Percentiles rank a stretch among this genome's conserved stretches.
Conservation (phyloP, 2,797 vertebrate genomes). For the Perodicticus potto region DNA sequence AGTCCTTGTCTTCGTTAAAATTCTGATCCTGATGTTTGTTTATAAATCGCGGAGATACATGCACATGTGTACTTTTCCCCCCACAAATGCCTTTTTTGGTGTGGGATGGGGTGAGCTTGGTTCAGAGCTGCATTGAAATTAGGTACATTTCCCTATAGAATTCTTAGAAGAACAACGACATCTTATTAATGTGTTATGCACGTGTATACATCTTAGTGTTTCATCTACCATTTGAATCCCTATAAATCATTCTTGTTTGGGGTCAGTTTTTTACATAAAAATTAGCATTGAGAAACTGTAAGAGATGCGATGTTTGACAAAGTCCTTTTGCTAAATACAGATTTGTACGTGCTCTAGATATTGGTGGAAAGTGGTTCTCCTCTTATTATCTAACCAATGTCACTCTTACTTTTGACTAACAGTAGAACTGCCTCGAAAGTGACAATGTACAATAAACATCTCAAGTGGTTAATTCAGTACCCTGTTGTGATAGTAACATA, state of each 20-base stretch:
- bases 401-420: slow-evolving; percentile 39
- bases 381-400: neutral
- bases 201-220: neutral
- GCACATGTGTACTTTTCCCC: neutral
- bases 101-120: neutral
- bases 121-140: slow-evolving; percentile 36
- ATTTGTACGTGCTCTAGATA: slow-evolving; percentile 20
- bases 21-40: neutral
- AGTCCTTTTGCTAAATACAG: slow-evolving; percentile 12
- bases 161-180: neutral
- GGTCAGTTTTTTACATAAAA: slow-evolving; percentile 44
- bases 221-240: neutral
- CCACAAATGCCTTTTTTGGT: neutral
- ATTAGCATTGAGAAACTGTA: slow-evolving; percentile 35
- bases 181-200: neutral
- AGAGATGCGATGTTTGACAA: neutral
- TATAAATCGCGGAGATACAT: neutral
- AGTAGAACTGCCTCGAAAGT: slow-evolving; percentile 29
- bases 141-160: neutral
- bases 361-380: slow-evolving; percentile 5
- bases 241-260: neutral
- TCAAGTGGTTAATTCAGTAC: slow-evolving; percentile 54
- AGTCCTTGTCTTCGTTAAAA: slow-evolving; percentile 6
- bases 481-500: slow-evolving; percentile 33
- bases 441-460: slow-evolving; percentile 3